Evolutionary conservation across 2,113 vertebrate species (phyloP).

Genomic region (Pteruthius melanotis): DNA sequence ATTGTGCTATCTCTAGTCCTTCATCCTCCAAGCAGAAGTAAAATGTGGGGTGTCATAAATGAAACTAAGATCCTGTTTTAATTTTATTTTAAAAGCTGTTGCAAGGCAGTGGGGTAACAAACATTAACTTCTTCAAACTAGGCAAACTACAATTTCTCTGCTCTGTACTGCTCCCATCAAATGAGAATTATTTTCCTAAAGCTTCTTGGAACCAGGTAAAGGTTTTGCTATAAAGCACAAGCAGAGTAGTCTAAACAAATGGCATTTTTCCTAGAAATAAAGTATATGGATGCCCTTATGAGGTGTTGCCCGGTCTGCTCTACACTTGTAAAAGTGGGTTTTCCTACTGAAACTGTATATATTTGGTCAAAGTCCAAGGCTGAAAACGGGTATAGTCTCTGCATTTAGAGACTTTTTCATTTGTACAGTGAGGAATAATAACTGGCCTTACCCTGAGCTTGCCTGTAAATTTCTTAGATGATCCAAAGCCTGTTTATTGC

Average conservation of each 20-base stretch:
- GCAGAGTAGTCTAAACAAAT: background rate
- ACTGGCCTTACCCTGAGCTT: background rate
- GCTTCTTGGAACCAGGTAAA: background rate
- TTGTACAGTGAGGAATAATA: background rate
- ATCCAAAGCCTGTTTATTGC: background rate
- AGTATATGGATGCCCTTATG: background rate
- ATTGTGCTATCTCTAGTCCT: background rate
- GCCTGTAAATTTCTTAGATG: conserved; percentile 5
- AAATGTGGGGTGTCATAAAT: background rate
- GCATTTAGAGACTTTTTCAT: background rate
- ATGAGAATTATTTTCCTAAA: background rate
- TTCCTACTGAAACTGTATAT: background rate
- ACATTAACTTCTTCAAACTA: background rate
- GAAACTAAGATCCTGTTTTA: background rate
- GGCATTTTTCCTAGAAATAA: conserved; percentile 1
- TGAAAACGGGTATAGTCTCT: background rate
- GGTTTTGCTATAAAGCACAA: background rate
- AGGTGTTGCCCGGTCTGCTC: background rate
- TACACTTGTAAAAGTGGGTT: background rate
- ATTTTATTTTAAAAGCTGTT: conserved; percentile 8
- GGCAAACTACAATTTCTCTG: background rate
- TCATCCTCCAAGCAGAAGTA: background rate
- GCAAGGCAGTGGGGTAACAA: background rate
- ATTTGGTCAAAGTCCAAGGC: conserved; percentile 3
- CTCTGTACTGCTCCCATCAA: background rate